Percentiles rank a stretch among this genome's conserved stretches.
Evolutionary conservation across 2,888 invertebrate genomes (phyloP).

Genomic region (Ptychoptera contaminata): DNA sequence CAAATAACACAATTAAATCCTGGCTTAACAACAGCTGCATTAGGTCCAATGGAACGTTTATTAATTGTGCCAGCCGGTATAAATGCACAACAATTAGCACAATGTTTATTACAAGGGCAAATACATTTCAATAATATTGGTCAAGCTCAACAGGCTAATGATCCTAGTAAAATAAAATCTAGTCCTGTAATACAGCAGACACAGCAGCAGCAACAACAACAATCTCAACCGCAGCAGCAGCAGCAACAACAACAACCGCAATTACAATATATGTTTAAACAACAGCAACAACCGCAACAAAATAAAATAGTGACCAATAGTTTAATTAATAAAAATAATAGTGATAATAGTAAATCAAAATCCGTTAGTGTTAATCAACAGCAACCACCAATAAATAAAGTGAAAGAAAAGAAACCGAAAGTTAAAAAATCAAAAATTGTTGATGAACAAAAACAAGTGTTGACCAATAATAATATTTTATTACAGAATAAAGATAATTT

Average conservation of each 20-base stretch:
- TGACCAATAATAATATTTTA: too few relatives aligned
- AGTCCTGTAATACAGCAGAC: background rate
- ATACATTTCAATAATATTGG: slow-evolving; percentile 31
- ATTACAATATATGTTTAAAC: slow-evolving; percentile 19
- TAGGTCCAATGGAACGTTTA: slow-evolving; percentile 28
- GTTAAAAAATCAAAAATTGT: too few relatives aligned
- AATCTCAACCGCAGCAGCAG: slow-evolving; percentile 3
- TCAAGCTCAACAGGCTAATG: slow-evolving; percentile 12
- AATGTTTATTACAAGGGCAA: slow-evolving; percentile 29
- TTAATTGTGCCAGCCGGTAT: slow-evolving; percentile 31
- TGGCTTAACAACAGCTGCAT: slow-evolving; percentile 27
- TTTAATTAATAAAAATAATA: slow-evolving; percentile 1
- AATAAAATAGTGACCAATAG: slow-evolving; percentile 3
- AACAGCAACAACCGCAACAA: slow-evolving; percentile 14
- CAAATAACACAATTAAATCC: slow-evolving; percentile 31
- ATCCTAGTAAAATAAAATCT: background rate
- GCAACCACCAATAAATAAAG: background rate
- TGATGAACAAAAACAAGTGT: too few relatives aligned
- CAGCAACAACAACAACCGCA: slow-evolving; percentile 2
- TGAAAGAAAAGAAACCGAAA: too few relatives aligned
- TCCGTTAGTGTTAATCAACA: background rate
- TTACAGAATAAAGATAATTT: too few relatives aligned
- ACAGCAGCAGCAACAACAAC: slow-evolving; percentile 11
- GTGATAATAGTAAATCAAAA: slow-evolving; percentile 1
- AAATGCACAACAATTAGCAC: slow-evolving; percentile 30